A percentile compares a stretch with the other conserved stretches of the same genome.
Evolutionary conservation across 2,113 vertebrate species (phyloP).

Genomic region (western clawed frog (Xenopus tropicalis)): DNA sequence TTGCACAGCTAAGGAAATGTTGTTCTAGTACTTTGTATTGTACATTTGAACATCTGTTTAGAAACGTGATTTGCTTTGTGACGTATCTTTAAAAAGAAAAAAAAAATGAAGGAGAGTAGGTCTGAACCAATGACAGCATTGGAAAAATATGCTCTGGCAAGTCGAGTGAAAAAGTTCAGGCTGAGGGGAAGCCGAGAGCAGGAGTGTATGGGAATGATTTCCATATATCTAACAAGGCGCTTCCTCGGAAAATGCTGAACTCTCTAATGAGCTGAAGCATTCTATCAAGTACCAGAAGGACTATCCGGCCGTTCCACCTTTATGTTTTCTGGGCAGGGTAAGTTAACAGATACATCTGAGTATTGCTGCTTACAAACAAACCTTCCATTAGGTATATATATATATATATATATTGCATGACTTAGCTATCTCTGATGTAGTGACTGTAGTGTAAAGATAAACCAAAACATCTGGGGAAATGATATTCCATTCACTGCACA

Average conservation of each 20-base stretch:
- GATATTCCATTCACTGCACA: no score
- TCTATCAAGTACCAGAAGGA: constrained; percentile 12
- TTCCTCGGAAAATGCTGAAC: constrained; percentile 10
- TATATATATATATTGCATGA: no score
- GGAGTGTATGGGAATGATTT: constrained; percentile 8
- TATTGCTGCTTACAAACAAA: constrained; percentile 8
- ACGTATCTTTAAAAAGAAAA: constrained; percentile 25
- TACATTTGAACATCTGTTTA: constrained; percentile 4
- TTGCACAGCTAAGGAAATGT: no score
- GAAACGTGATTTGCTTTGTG: constrained; percentile 25
- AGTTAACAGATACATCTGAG: constrained; percentile 1
- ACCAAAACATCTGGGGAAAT: no score
- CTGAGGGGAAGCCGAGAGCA: constrained; percentile 13
- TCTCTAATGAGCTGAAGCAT: constrained; percentile 13
- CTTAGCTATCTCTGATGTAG: no score
- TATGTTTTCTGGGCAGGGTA: background rate
- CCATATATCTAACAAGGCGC: constrained; percentile 1
- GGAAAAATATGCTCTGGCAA: constrained; percentile 40
- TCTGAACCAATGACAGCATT: constrained; percentile 33
- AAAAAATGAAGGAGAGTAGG: background rate
- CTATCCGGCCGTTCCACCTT: constrained; percentile 8
- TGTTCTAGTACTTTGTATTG: no score
- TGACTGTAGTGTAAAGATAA: no score
- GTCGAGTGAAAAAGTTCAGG: constrained; percentile 29
- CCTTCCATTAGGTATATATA: no score